Base-by-base conservation (phyloP, 2,888 invertebrate species). In the Galerucella pusilla region DNA sequence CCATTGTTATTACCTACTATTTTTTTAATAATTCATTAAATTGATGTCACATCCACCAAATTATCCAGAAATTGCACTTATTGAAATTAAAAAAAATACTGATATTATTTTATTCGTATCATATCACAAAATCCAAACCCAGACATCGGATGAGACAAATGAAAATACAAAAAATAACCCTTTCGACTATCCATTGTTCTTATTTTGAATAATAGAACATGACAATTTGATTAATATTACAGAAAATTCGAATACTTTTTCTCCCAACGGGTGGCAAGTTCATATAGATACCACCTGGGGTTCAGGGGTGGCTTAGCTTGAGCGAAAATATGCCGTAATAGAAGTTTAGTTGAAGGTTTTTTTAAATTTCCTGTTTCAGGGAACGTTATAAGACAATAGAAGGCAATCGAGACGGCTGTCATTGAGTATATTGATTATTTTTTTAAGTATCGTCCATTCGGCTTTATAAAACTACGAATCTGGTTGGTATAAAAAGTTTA, bases 211-310 rank as follows among this genome's bases (percentile, higher is more conserved):
- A 85, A 86, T 86, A 85, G 85, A 83, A 85, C 84, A 85, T 85
- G 86, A 86, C 87, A 86, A 84, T 84, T 84, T 87, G 86, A 87
- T 87, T 87, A 86, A 87, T 87, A 86, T 83, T 80, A 85, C 84
- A 85, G 85, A 85, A 85, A 86, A 87, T 86, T 86, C 85, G 85
- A 86, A 86, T 86, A 85, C 85, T 85, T 83, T 85, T 83, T 83
- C 80, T 79, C 83, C 78, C 85, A 78, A 82, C 86, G 86, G 86
- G 86, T 83, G 86, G 86, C 82, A 80, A 81, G 83, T 83, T 83
- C 83, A 81, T 80, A 81, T 81, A 78, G 75, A 78, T 78, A 80
- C 85, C 84, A 83, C 85, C 85, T 83, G 84, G 78, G 69, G 85
- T 79, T 81, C 79, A 77, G 76, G 80, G 78, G 81, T 77, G 78